A percentile compares a stretch with the other conserved stretches of the same genome.
phyloP scores from a whole-genome alignment of 2,888 invertebrate species.

The Oxytorus armatus region DNA sequence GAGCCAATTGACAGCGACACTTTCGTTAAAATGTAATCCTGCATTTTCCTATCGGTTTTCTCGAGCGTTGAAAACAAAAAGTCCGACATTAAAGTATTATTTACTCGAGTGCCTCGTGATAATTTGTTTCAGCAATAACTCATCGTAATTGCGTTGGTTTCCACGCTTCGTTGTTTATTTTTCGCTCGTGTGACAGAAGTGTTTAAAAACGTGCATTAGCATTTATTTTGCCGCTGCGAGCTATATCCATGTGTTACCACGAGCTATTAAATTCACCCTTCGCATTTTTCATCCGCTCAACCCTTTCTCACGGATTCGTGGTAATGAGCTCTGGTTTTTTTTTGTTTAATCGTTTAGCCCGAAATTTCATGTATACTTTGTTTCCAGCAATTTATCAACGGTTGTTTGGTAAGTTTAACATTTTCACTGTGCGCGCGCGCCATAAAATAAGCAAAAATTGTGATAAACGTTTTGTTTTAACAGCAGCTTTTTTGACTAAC shows the following conservation, averaged over 20 bases:
- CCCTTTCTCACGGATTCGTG: constrained; percentile 26
- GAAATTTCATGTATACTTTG: neutral
- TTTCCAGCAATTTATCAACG: neutral
- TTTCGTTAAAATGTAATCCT: neutral
- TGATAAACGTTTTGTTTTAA: neutral
- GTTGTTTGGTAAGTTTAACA: neutral
- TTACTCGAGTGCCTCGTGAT: constrained; percentile 3
- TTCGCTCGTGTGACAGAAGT: neutral
- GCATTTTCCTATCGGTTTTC: neutral
- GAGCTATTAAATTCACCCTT: constrained; percentile 27
- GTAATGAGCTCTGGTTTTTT: constrained; percentile 41
- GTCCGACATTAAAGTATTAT: neutral
- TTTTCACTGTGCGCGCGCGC: neutral
- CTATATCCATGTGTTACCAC: constrained; percentile 33
- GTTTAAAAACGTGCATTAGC: constrained; percentile 25
- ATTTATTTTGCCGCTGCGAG: constrained; percentile 14
- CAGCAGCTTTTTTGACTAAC: too few species aligned
- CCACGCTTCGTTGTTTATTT: constrained; percentile 19
- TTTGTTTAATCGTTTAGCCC: constrained; percentile 25
- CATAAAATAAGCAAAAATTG: neutral
- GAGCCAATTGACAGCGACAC: neutral
- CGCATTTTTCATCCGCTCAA: neutral
- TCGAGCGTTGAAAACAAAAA: neutral
- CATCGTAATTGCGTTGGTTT: neutral
- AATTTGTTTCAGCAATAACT: constrained; percentile 26